Evolutionary conservation across 2,797 vertebrate genomes (phyloP).

Genomic region (Falco berigora): DNA sequence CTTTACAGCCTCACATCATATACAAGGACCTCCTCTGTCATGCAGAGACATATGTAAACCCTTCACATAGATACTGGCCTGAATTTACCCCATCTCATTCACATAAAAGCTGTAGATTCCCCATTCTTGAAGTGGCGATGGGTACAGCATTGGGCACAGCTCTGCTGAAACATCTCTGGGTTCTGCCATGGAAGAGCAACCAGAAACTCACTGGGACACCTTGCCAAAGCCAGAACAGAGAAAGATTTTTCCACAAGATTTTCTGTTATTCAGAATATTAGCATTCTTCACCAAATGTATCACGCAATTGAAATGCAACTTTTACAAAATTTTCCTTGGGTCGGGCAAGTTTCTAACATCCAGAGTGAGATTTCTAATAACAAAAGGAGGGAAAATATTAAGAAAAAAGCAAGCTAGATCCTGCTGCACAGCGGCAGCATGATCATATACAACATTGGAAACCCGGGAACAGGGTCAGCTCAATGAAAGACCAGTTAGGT

Average conservation of each 20-base stretch:
- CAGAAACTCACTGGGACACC: not conserved
- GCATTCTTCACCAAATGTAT: not conserved
- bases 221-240: not conserved
- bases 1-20: not conserved
- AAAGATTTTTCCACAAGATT: not conserved
- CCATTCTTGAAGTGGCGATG: not conserved
- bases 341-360: not conserved
- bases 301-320: not conserved
- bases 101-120: not conserved
- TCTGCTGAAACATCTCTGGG: not conserved
- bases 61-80: not conserved
- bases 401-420: not conserved
- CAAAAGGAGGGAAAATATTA: not conserved
- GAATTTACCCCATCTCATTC: not conserved
- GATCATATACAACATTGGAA: not conserved
- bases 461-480: accelerated
- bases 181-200: not conserved
- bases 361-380: not conserved
- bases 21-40: not conserved
- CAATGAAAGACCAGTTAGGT: not conserved
- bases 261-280: not conserved
- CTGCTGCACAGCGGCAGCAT: accelerated
- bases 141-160: not conserved
- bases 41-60: not conserved
- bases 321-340: not conserved